phyloP scores from a whole-genome alignment of 2,888 invertebrate species.

The Lycia hirtaria region DNA sequence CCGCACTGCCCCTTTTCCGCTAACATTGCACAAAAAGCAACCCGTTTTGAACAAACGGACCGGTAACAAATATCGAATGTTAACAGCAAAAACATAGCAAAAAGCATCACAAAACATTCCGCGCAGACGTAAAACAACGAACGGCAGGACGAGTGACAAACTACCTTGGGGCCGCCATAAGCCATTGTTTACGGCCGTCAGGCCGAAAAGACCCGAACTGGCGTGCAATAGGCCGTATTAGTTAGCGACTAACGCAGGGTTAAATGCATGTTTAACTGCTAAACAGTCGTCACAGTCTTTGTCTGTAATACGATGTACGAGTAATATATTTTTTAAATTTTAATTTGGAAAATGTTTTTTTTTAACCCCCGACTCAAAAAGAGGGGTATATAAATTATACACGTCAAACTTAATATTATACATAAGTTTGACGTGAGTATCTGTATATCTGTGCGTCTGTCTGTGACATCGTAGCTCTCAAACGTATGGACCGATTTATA shows the following conservation, averaged over 20 bases:
- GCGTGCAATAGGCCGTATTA: slow-evolving; percentile 41
- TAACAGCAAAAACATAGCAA: slow-evolving; percentile 54
- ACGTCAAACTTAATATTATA: too few relatives aligned
- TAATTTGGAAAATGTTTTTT: too few relatives aligned
- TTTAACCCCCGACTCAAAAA: too few relatives aligned
- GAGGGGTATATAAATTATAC: too few relatives aligned
- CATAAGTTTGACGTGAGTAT: too few relatives aligned
- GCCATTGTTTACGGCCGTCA: slow-evolving; percentile 56
- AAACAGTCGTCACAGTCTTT: slow-evolving; percentile 21
- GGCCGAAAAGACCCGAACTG: slow-evolving; percentile 40
- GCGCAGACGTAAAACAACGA: slow-evolving; percentile 58
- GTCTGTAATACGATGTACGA: not conserved
- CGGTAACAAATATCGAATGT: slow-evolving; percentile 49
- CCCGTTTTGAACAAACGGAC: slow-evolving; percentile 20
- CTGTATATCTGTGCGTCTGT: too few relatives aligned
- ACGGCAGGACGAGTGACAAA: slow-evolving; percentile 62
- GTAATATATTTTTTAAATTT: slow-evolving; percentile 8
- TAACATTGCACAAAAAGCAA: slow-evolving; percentile 19
- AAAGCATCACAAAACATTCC: slow-evolving; percentile 48
- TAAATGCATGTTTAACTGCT: slow-evolving; percentile 31
- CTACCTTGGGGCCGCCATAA: slow-evolving; percentile 47
- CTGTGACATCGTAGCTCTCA: too few relatives aligned
- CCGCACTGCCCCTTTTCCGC: slow-evolving; percentile 31
- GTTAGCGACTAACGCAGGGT: slow-evolving; percentile 31
- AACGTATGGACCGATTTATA: too few relatives aligned